phyloP scores from a whole-genome alignment of 2,113 vertebrate genomes.

The Donacobius atricapilla region DNA sequence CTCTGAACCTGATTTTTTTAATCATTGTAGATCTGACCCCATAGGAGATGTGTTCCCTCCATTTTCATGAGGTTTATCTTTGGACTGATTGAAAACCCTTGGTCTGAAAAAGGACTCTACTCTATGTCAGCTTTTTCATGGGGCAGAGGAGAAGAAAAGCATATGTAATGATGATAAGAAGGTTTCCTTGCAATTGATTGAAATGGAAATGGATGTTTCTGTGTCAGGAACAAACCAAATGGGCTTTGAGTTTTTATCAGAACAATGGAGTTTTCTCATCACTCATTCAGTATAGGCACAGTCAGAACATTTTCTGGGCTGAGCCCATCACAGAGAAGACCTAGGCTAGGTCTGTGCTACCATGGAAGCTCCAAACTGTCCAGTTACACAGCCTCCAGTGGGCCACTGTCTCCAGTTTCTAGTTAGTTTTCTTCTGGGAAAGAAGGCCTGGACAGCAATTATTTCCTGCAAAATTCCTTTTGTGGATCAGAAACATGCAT shows the following conservation, averaged over 20 bases:
- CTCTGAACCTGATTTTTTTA: background rate
- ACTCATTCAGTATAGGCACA: fast-evolving
- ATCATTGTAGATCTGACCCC: background rate
- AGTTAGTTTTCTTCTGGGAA: background rate
- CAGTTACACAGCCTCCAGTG: fast-evolving
- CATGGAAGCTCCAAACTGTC: background rate
- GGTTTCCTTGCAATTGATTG: background rate
- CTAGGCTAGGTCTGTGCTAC: background rate
- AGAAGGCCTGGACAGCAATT: background rate
- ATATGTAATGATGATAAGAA: background rate
- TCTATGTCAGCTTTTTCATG: background rate
- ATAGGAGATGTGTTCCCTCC: background rate
- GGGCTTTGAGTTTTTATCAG: background rate
- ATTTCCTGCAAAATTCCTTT: background rate
- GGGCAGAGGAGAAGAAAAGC: background rate
- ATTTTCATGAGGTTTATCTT: background rate
- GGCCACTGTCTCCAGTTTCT: background rate
- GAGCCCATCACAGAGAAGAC: fast-evolving
- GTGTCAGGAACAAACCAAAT: background rate
- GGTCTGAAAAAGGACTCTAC: background rate
- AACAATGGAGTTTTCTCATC: background rate
- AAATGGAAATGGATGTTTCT: background rate
- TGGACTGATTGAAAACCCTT: background rate
- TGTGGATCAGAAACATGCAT: background rate
- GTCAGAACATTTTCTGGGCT: background rate